Base-by-base conservation (phyloP, 2,797 vertebrate genomes). In the Hydrocynus forskahlii region DNA sequence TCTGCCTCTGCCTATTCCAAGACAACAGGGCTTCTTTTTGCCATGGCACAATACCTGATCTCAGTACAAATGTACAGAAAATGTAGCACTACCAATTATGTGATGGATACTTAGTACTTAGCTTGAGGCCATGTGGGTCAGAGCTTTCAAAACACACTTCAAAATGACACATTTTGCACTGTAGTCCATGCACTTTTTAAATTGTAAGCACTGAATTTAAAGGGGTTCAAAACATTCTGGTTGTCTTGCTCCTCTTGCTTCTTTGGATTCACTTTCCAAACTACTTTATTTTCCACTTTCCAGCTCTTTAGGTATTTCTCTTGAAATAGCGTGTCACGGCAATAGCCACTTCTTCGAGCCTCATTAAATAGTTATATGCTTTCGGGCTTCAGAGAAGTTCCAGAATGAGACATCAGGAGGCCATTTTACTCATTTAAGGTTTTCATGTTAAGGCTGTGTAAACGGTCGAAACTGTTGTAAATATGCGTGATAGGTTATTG, bases 1-100 rank as follows among this genome's bases (percentile, higher is more conserved):
- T 68, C 78, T n/a, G 50, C 75, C 75, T 57, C 35, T 75, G 69
- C 60, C 54, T 79, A 74, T 86, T 72, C 75, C 48, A 76, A 85
- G 75, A 81, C 79, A 85, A 70, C 68, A 57, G 82, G 75, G 57
- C 60, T 68, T 83, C 86, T 74, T 72, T 64, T 50, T 70, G 63
- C 40, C 45, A 75, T 38, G 67, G 54, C 62, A 45, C 60, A 82
- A 68, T 84, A 29, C 6, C 35, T 43, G 54, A 43, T 52, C 29
- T 45, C 19, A 55, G 55, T 52, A 54, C 29, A 43, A 35, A 68
- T 54, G 6, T 54, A 19, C 40, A 60, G 14, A 16, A n/a, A 35
- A 0, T 29, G 5, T 7, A 38, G 29, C 1, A 12, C 5, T 17
- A 2, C 63, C 14, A n/a, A n/a, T 10, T 13, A 40, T 8, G 7